These are phyloP conservation scores for Argya squamiceps DNA, from an alignment of 2,797 vertebrate species.

Conservation along the genomic window DNA sequence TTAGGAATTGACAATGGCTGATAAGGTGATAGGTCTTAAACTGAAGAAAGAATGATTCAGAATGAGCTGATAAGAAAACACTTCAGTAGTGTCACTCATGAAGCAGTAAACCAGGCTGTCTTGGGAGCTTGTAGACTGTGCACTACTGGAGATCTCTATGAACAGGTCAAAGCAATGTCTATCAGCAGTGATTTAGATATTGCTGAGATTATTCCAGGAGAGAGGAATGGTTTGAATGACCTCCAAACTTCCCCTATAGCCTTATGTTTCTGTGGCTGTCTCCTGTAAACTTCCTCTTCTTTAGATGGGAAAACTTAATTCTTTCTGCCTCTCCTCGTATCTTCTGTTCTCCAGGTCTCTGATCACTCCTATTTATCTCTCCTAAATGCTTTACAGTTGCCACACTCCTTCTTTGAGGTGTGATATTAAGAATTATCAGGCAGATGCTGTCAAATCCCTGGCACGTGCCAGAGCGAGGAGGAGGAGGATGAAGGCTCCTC, in stretches of 20 bases:
- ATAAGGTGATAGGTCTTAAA: background rate
- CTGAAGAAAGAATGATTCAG: background rate
- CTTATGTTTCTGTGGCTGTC: background rate
- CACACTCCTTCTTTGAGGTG: background rate
- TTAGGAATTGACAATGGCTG: background rate
- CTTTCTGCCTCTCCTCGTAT: background rate
- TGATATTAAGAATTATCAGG: background rate
- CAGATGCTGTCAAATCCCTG: background rate
- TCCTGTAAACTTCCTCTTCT: background rate
- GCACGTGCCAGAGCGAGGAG: rapidly evolving
- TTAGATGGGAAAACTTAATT: background rate
- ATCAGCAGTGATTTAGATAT: background rate
- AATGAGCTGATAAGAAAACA: background rate
- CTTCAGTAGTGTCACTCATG: background rate
- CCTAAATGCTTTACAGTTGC: background rate
- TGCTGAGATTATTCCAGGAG: background rate
- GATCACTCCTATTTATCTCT: background rate
- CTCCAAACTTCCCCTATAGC: background rate
- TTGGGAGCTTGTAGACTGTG: background rate
- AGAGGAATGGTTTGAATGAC: background rate
- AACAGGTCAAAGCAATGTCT: background rate
- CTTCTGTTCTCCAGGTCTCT: background rate
- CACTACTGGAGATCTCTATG: background rate
- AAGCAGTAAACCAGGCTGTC: background rate
- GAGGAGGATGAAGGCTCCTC: background rate